Evolutionary conservation across 2,888 invertebrate genomes (phyloP).

Genomic region (Dolichopus griseipennis): DNA sequence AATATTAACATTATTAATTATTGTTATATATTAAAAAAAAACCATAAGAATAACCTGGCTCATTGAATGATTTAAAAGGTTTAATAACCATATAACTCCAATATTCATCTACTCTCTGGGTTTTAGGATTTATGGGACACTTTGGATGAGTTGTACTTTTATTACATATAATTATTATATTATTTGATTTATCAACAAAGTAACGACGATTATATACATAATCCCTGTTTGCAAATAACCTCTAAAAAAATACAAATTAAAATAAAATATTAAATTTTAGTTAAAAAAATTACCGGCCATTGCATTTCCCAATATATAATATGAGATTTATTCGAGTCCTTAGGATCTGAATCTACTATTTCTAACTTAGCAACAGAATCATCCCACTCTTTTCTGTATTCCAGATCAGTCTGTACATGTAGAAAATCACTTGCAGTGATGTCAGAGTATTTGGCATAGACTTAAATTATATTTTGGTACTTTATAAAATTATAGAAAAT

Average conservation of each 20-base stretch:
- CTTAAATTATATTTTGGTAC: constrained; percentile 37
- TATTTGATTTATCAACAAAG: constrained; percentile 48
- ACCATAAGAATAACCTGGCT: constrained; percentile 31
- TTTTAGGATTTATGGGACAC: constrained; percentile 57
- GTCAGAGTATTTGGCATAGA: constrained; percentile 73
- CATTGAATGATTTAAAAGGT: constrained; percentile 44
- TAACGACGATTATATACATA: constrained; percentile 73
- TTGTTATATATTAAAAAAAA: neutral
- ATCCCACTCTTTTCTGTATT: constrained; percentile 74
- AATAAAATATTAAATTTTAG: neutral
- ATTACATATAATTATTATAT: constrained; percentile 57
- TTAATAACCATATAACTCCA: constrained; percentile 82
- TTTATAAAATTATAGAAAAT: neutral
- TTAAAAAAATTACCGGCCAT: constrained; percentile 62
- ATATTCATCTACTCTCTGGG: constrained; percentile 67
- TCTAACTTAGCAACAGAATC: constrained; percentile 62
- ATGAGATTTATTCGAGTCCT: constrained; percentile 53
- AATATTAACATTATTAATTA: neutral
- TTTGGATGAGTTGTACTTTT: constrained; percentile 60
- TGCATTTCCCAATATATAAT: constrained; percentile 82
- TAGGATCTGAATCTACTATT: constrained; percentile 58
- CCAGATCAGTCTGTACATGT: constrained; percentile 70
- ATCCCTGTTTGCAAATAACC: constrained; percentile 74
- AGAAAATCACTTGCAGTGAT: constrained; percentile 71
- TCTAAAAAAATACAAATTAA: constrained; percentile 45